Evolutionary conservation across 1,140 invertebrate genomes (phyloP), one percentile per base, ranked within the genome.

Genomic region (Drosophila kikkawai): DNA sequence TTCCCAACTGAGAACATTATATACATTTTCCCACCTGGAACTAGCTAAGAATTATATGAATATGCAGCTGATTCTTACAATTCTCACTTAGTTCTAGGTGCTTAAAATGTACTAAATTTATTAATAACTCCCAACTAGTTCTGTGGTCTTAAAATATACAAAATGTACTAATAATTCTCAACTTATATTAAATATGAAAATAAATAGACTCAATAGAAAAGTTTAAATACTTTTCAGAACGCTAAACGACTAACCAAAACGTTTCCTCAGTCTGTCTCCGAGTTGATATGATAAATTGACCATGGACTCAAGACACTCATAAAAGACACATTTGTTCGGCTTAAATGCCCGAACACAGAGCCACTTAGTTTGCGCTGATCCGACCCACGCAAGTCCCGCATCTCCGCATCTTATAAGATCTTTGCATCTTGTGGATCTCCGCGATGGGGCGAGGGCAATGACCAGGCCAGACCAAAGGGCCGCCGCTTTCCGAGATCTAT

Each of bases 351-450:
- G 26, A 50, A 34, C 44, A 51, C 75, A 44, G 75, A 69, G 82
- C 75, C 83, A 90, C 85, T 90, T 88, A 88, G 80, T 85, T 84
- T 56, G 81, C 60, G 83, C 80, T 90, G 85, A 90, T 90, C 70
- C 70, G 74, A 76, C 85, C 85, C 85, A 90, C 85, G 85, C 51
- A 53, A 50, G 61, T 48, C 32, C 66, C 58, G 60, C 36, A 56
- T 56, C 53, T 56, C 34, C 53, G 34, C 53, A 56, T 60, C 37
- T 22, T 34, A 5, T 34, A 5, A 15, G 17, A 47, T 47, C 39
- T 45, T 44, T 50, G 34, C 17, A 55, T 55, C 51, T 55, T 37
- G 22, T 22, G 17, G 17, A 37, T 55, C 47, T 41, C 45, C 39
- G 57, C 44, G 51, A 45, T 71, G 45, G 42, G 34, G 68, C 75